phyloP scores from a whole-genome alignment of 2,797 vertebrate species.

The Tangara arthus region DNA sequence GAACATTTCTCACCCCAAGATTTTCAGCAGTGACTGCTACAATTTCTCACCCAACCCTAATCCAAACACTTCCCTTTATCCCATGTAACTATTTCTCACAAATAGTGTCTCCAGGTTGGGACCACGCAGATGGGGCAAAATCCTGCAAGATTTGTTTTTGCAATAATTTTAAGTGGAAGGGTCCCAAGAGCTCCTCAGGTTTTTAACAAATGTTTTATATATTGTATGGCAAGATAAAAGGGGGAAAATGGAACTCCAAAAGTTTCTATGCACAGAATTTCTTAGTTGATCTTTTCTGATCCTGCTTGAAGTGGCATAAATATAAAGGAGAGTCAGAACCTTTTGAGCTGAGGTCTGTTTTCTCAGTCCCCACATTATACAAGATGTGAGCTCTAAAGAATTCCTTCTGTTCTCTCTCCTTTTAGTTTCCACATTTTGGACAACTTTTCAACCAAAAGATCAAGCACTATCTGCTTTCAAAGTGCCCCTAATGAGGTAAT shows the following conservation, averaged over 20 bases:
- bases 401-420: neutral
- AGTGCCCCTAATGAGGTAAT: conserved; percentile 33
- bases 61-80: neutral
- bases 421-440: conserved; percentile 11
- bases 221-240: neutral
- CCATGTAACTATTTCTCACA: neutral
- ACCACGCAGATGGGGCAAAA: neutral
- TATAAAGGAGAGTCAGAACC: neutral
- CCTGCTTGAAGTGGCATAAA: neutral
- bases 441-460: conserved; percentile 9
- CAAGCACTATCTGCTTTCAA: conserved; percentile 51
- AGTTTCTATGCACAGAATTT: neutral
- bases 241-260: neutral
- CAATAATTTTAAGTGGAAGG: neutral
- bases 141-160: neutral
- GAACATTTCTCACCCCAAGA: neutral
- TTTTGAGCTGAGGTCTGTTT: conserved; percentile 1
- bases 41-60: neutral
- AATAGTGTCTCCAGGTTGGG: neutral
- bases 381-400: conserved; percentile 13
- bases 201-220: neutral
- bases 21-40: neutral
- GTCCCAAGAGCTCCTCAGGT: neutral
- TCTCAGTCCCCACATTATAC: neutral
- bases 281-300: neutral